These are phyloP conservation scores for Champsocephalus esox DNA, from an alignment of 2,797 vertebrate genomes.

Conservation along the genomic window DNA sequence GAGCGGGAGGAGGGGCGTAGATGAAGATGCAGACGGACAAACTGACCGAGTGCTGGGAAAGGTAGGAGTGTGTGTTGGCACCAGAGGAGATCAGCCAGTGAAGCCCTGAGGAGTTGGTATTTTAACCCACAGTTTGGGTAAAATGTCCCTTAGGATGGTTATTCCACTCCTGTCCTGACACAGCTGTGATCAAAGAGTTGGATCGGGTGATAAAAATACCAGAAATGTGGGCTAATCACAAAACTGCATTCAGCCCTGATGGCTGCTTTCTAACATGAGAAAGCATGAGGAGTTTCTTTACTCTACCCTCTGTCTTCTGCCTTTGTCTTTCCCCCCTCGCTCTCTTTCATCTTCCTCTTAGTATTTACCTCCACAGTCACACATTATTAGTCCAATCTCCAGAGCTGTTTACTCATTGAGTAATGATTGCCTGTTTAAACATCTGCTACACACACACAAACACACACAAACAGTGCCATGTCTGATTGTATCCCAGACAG, in stretches of 20 bases:
- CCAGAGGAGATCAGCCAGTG: constrained; percentile 38
- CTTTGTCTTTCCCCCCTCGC: constrained; percentile 41
- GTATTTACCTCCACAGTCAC: constrained; percentile 61
- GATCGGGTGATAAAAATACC: constrained; percentile 69
- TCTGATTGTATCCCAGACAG: constrained; percentile 32
- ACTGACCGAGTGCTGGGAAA: constrained; percentile 32
- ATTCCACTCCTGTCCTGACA: constrained; percentile 45
- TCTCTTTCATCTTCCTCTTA: constrained; percentile 38
- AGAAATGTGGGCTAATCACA: constrained; percentile 69
- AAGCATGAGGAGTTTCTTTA: constrained; percentile 45
- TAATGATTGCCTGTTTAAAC: constrained; percentile 75
- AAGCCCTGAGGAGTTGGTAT: constrained; percentile 40
- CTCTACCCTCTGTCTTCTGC: constrained; percentile 20
- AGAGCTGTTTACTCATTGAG: constrained; percentile 69
- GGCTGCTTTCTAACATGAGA: constrained; percentile 58
- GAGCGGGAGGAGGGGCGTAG: constrained; percentile 19
- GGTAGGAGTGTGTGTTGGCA: constrained; percentile 16
- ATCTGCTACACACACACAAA: constrained; percentile 35
- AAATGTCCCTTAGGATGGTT: constrained; percentile 42
- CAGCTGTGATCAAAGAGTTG: constrained; percentile 63
- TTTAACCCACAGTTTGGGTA: constrained; percentile 44
- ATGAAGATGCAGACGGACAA: constrained; percentile 39
- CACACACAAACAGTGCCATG: not conserved
- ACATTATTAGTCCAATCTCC: constrained; percentile 54
- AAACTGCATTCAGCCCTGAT: constrained; percentile 63